Evolutionary conservation across 2,888 invertebrate species (phyloP).

Genomic region (Xestia sexstrigata): DNA sequence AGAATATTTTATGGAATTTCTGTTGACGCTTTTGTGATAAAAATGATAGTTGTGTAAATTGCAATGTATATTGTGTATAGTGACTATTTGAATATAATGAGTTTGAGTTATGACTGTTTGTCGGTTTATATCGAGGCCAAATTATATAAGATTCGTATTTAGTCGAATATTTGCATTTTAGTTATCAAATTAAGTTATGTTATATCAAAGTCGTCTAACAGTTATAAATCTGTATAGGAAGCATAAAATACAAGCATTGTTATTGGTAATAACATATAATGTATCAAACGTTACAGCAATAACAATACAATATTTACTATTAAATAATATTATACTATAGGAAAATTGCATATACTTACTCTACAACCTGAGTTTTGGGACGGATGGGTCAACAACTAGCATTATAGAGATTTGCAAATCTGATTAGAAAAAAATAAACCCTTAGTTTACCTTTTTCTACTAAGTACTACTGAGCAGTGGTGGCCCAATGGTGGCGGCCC

Average conservation of each 20-base stretch:
- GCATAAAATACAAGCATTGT: constrained; percentile 40
- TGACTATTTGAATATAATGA: constrained; percentile 18
- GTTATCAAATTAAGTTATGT: not conserved
- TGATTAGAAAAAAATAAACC: not conserved
- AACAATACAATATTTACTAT: not conserved
- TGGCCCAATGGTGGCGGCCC: too few species aligned
- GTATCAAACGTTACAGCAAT: constrained; percentile 41
- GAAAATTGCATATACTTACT: not conserved
- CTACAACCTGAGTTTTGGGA: not conserved
- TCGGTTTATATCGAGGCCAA: constrained; percentile 35
- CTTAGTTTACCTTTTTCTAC: too few species aligned
- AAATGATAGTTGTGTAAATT: constrained; percentile 36
- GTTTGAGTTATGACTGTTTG: constrained; percentile 23
- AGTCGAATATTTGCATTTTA: not conserved
- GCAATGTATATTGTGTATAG: constrained; percentile 48
- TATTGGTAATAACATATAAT: not conserved
- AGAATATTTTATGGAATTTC: constrained; percentile 13
- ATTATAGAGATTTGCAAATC: not conserved
- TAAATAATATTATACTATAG: constrained; percentile 9
- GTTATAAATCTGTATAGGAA: constrained; percentile 8
- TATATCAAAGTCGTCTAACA: constrained; percentile 27
- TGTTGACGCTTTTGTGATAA: constrained; percentile 52
- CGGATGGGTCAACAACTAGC: too few species aligned
- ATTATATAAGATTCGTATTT: constrained; percentile 12
- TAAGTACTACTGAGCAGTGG: too few species aligned